phyloP scores from a whole-genome alignment of 1,140 invertebrate genomes.

The Bombus terrestris region DNA sequence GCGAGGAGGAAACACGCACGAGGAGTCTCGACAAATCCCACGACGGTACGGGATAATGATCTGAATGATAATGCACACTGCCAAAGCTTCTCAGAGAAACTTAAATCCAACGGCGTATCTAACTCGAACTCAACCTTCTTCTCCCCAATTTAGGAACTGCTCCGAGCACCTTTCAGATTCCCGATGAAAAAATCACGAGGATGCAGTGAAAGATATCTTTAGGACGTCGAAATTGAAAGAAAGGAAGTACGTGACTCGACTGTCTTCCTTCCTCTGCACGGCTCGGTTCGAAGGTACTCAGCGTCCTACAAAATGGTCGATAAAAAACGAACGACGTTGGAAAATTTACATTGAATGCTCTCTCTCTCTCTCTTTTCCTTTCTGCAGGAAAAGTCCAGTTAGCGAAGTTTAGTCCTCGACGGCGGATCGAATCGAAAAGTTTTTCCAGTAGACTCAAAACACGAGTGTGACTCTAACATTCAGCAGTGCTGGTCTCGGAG shows the following conservation, averaged over 20 bases:
- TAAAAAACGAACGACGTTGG: too few species aligned
- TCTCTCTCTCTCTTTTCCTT: neutral
- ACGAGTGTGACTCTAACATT: constrained; percentile 19
- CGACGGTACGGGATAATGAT: neutral
- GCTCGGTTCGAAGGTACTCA: neutral
- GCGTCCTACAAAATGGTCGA: neutral
- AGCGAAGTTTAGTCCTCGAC: neutral
- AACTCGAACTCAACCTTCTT: too few species aligned
- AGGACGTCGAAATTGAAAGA: neutral
- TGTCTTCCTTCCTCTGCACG: neutral
- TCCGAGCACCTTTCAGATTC: too few species aligned
- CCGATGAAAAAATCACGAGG: too few species aligned
- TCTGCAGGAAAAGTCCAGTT: neutral
- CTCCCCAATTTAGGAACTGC: too few species aligned
- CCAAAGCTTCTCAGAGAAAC: neutral
- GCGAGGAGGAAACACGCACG: neutral
- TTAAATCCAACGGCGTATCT: neutral
- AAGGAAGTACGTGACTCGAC: neutral
- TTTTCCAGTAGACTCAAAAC: constrained; percentile 14
- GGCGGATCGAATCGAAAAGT: constrained; percentile 19
- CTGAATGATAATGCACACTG: neutral
- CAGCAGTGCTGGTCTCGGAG: neutral
- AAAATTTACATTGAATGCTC: neutral
- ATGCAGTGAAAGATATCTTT: neutral
- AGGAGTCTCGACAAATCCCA: neutral